Conservation (phyloP, 2,888 invertebrate genomes). For the Gryllus longicercus region DNA sequence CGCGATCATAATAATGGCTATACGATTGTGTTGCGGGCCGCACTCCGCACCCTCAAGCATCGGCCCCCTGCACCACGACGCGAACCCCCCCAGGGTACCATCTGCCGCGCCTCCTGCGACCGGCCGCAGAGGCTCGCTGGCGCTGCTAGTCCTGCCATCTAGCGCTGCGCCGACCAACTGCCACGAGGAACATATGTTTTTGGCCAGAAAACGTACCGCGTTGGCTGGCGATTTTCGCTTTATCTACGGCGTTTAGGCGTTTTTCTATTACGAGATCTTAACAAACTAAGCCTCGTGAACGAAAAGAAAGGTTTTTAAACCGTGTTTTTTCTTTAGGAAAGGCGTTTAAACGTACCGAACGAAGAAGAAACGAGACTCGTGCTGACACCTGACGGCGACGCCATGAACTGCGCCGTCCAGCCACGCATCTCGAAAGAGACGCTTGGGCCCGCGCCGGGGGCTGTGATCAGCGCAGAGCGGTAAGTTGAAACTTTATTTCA, state of each 20-base stretch:
- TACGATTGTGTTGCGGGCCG: background rate
- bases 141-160: constrained; percentile 29
- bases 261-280: background rate
- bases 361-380: background rate
- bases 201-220: constrained; percentile 11
- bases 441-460: background rate
- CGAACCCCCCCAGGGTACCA: constrained; percentile 29
- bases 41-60: background rate
- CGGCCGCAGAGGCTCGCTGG: constrained; percentile 35
- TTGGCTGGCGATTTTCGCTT: background rate
- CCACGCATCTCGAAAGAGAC: background rate
- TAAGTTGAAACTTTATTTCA: background rate
- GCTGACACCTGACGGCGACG: background rate
- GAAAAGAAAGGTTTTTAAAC: background rate
- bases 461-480: background rate
- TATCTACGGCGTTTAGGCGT: background rate
- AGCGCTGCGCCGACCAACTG: background rate
- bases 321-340: background rate
- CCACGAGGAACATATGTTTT: constrained; percentile 20
- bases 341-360: background rate
- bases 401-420: background rate
- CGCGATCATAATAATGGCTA: constrained; percentile 7
- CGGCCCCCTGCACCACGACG: background rate
- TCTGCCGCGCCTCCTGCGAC: constrained; percentile 31
- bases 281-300: background rate